phyloP scores from a whole-genome alignment of 2,113 vertebrate species.

The Syrrhaptes paradoxus region DNA sequence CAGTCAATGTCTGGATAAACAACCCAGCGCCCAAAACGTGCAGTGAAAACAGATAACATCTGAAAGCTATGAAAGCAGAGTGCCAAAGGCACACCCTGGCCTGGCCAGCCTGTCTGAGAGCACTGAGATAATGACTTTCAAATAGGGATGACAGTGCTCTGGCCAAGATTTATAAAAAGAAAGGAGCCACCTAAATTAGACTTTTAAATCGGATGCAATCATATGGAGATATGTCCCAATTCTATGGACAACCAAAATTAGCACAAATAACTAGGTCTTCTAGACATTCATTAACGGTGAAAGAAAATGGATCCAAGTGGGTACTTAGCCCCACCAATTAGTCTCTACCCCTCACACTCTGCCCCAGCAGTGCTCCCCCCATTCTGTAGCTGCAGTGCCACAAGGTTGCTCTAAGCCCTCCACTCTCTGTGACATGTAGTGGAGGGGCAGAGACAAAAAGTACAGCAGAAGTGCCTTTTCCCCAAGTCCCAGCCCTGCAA shows the following conservation, averaged over 20 bases:
- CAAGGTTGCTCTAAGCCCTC: fast-evolving
- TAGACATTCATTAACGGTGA: neutral
- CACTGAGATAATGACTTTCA: neutral
- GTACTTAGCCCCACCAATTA: neutral
- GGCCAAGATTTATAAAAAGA: neutral
- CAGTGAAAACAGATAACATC: neutral
- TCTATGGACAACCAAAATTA: neutral
- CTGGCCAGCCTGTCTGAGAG: neutral
- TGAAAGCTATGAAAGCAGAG: neutral
- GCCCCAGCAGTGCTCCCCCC: neutral
- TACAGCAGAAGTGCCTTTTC: neutral
- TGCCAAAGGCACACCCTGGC: neutral
- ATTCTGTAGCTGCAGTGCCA: fast-evolving
- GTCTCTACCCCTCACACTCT: fast-evolving
- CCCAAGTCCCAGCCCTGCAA: fast-evolving
- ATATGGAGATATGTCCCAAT: neutral
- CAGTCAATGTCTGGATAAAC: neutral
- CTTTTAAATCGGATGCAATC: neutral
- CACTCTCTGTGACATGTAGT: fast-evolving
- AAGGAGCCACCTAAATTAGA: neutral
- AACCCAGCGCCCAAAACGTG: neutral
- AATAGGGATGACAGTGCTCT: neutral
- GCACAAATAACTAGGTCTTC: neutral
- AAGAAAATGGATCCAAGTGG: neutral
- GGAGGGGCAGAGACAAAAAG: neutral